Evolutionary conservation across 2,113 vertebrate species (phyloP), one percentile per base, ranked within the genome.

Genomic region (Sylvicapra grimmia): DNA sequence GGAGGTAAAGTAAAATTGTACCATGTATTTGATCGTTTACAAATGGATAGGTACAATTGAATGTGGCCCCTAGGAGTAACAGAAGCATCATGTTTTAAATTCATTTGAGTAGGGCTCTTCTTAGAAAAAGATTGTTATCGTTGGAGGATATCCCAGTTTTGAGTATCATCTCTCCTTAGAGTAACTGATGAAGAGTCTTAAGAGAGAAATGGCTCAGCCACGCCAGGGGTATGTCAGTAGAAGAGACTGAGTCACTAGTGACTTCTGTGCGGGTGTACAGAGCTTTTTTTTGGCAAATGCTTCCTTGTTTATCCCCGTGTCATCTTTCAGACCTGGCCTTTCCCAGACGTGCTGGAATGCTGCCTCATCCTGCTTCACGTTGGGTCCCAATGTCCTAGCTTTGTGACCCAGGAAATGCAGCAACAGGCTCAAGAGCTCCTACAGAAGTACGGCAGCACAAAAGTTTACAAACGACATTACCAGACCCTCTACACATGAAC

Each of bases 271-370:
- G 51, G 72, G 18, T 82, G 44, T 36, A 16, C 47, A 61, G n/a
- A 53, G 31, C 72, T 68, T 53, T 77, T 85, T 49, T 65, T 93
- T 9, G 65, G 19, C 84, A 63, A 33, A 89, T 47, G 10, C 56
- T 80, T 87, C 87, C 25, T 51, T 75, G 23, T 80, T 92, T 56
- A 75, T 23, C 61, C 11, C 61, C 0, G 0, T 94, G 49, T 94
- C 56, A 1, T 58, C 86, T 84, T 98, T 97, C 98, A 99, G 99
- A 97, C 93, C 90, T 99, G 98, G 97, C 98, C 99, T 0, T 99
- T 99, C 94, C 99, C 99, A 0, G 99, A 99, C 0, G 99, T 99
- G 8, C 86, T 99, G 21, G 99, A 99, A 77, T 99, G 99, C 96
- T 99, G 99, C 93, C 99, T 99, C 1, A 98, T 99, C 2, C 95